Conservation (phyloP, 2,113 vertebrate genomes). For the Ameiurus melas region DNA sequence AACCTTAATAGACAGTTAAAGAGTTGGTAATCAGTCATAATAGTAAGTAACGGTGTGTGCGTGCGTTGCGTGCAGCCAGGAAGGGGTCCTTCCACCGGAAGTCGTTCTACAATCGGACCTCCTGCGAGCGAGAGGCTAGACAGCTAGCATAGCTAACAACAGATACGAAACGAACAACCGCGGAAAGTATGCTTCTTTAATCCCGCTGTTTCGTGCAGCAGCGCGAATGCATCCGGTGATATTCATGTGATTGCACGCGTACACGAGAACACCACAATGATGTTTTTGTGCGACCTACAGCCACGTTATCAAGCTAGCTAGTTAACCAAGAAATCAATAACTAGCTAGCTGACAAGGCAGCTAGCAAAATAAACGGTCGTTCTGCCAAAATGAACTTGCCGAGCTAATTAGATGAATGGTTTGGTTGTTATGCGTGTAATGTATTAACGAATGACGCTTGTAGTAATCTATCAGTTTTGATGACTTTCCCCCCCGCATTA, state of each 20-base stretch:
- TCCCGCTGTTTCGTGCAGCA: background rate
- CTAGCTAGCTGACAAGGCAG: constrained; percentile 4
- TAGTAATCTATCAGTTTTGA: background rate
- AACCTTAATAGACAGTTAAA: background rate
- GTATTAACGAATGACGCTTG: background rate
- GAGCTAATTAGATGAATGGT: background rate
- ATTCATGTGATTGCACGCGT: too few species aligned
- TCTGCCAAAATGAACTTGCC: constrained; percentile 12
- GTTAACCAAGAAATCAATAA: constrained; percentile 23
- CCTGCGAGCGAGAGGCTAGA: constrained; percentile 20
- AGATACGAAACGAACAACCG: background rate
- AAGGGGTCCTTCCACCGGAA: constrained; percentile 51
- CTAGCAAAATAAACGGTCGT: constrained; percentile 11
- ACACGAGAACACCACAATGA: background rate
- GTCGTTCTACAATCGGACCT: background rate
- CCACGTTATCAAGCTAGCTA: constrained; percentile 35
- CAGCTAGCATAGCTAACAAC: constrained; percentile 25
- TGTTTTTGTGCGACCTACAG: constrained; percentile 16
- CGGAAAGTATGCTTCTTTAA: too few species aligned
- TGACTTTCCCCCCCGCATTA: background rate
- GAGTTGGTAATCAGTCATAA: background rate
- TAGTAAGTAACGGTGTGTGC: background rate
- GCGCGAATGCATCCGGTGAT: background rate
- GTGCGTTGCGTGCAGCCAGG: background rate
- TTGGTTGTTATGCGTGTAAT: background rate